Base-by-base conservation (phyloP, 2,797 vertebrate genomes). In the Amazona finschi region DNA sequence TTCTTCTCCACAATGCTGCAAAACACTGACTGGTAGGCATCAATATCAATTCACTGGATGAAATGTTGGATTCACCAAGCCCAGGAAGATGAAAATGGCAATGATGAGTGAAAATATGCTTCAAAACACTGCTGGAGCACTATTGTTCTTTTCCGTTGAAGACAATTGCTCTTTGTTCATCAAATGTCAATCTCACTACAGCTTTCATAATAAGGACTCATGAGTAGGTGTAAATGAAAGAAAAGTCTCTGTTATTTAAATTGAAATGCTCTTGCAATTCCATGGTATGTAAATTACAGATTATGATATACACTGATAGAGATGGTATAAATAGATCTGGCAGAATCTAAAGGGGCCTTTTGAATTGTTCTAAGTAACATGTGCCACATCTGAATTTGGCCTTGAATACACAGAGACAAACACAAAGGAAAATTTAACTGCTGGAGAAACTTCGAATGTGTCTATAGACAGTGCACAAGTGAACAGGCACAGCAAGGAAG, bases 81-180 rank as follows among this genome's bases (percentile, higher is more conserved):
- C 11, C 10, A 11, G 75, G 44, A 95, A 96, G 85, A 92, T 60
- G 58, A 95, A 95, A 95, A 93, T 86, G 36, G 84, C 75, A 87
- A 70, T 61, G 77, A 79, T 87, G 44, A 95, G 44, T 49, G 30
- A 90, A 94, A 93, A 95, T 76, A 85, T n/a, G 44, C 47, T 93
- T 95, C 43, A 90, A 36, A 94, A 96, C 88, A 67, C 39, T 84
- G 62, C 28, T 81, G 93, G 76, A 91, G 52, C n/a, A 43, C 67
- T 86, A 89, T 92, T 93, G 76, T 91, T 94, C 82, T 94, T 95
- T 89, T 94, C 62, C 0, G 6, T 41, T 86, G 79, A 87, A 97
- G 93, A 96, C 91, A 96, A 93, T 87, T 95, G 76, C 31, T 92
- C 93, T 95, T 93, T 96, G 79, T 95, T 96, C 92, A 91, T 83